These are phyloP conservation scores for Rotaria sp. DNA, from an alignment of 2,888 invertebrate species.

Conservation along the genomic window DNA sequence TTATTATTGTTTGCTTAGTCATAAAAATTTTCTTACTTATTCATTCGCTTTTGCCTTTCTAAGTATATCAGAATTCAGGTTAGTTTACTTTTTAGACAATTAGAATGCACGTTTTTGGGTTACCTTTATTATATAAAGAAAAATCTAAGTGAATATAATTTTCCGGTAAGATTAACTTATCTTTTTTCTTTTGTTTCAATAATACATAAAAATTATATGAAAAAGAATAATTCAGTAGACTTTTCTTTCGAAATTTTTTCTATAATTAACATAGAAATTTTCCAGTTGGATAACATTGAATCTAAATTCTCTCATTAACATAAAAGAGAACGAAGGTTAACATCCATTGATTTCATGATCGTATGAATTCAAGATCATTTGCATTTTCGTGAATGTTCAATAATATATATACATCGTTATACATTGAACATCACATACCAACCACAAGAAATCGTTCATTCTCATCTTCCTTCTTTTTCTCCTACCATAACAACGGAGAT, in stretches of 20 bases:
- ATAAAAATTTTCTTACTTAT: neutral
- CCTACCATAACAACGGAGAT: constrained; percentile 17
- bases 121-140: neutral
- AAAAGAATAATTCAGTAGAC: no score
- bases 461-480: neutral
- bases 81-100: neutral
- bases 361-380: neutral
- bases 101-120: neutral
- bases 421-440: neutral
- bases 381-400: neutral
- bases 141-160: neutral
- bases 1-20: neutral
- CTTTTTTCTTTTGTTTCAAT: neutral
- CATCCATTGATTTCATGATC: neutral
- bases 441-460: neutral
- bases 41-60: neutral
- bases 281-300: no score
- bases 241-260: neutral
- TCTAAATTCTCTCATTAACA: neutral
- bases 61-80: neutral
- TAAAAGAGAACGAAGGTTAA: neutral
- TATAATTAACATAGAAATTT: no score
- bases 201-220: no score
- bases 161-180: neutral
- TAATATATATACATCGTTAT: neutral